A percentile compares a stretch with the other conserved stretches of the same genome.
Evolutionary conservation across 2,888 invertebrate species (phyloP).

Genomic region (Odontothrips loti): DNA sequence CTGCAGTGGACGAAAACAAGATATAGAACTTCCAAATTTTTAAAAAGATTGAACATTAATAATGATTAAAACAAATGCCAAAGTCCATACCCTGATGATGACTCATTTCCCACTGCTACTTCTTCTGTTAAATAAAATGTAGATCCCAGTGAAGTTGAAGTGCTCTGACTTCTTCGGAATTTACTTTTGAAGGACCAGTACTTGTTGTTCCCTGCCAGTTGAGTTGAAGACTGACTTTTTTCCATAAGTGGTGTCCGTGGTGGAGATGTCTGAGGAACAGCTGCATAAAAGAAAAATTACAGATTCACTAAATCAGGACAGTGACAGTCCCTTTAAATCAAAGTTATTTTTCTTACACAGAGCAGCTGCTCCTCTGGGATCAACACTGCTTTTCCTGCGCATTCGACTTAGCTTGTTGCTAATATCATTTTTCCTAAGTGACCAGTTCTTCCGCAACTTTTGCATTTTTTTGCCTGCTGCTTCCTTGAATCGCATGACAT

Average conservation of each 20-base stretch:
- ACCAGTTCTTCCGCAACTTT: slow-evolving; percentile 61
- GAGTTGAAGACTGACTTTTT: background rate
- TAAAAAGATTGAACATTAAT: no score
- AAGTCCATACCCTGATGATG: background rate
- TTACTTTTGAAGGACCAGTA: slow-evolving; percentile 60
- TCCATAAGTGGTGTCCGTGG: slow-evolving; percentile 31
- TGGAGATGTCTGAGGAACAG: slow-evolving; percentile 32
- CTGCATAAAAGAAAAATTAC: slow-evolving; percentile 28
- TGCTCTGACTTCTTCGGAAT: slow-evolving; percentile 56
- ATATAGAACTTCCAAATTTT: no score
- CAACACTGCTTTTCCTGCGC: slow-evolving; percentile 45
- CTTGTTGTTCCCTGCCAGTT: slow-evolving; percentile 44
- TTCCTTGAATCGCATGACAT: slow-evolving; percentile 55
- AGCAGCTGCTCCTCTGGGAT: background rate
- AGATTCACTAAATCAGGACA: background rate
- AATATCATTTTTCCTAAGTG: slow-evolving; percentile 53
- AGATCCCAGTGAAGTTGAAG: slow-evolving; percentile 49
- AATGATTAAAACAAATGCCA: background rate
- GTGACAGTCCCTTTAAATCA: no score
- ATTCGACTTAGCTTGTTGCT: slow-evolving; percentile 54
- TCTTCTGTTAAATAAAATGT: background rate
- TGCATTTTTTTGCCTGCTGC: slow-evolving; percentile 60
- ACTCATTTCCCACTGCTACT: background rate
- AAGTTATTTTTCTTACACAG: background rate
- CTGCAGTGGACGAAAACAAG: background rate